Percentiles rank a stretch among this genome's conserved stretches.
phyloP scores from a whole-genome alignment of 2,113 vertebrate genomes.

The Hiodon alosoides region DNA sequence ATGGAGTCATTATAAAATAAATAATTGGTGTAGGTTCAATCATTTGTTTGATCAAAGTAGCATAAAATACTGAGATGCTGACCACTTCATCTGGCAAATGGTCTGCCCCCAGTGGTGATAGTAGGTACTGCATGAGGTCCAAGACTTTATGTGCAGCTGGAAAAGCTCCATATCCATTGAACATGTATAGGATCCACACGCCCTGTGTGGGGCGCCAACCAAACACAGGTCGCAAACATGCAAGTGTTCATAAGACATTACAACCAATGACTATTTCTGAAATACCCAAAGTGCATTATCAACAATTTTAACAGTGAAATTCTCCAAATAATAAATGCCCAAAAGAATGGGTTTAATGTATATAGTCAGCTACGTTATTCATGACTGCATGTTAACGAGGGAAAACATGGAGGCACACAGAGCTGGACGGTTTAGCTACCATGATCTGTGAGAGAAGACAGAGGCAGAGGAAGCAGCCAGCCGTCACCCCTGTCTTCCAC shows the following conservation, averaged over 20 bases:
- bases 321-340: too few relatives aligned
- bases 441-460: constrained; percentile 80
- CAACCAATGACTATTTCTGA: too few relatives aligned
- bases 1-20: not conserved
- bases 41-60: not conserved
- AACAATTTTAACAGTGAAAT: too few relatives aligned
- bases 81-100: constrained; percentile 29
- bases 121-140: constrained; percentile 57
- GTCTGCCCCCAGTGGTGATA: constrained; percentile 53
- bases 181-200: constrained; percentile 68
- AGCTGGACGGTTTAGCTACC: constrained; percentile 61
- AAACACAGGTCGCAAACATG: constrained; percentile 20
- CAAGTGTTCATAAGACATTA: too few relatives aligned
- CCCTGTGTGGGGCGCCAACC: constrained; percentile 49
- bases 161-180: constrained; percentile 60
- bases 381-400: not conserved
- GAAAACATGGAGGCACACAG: not conserved
- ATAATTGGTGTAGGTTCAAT: not conserved
- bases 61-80: not conserved
- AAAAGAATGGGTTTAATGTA: too few relatives aligned
- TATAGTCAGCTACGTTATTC: too few relatives aligned
- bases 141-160: constrained; percentile 64
- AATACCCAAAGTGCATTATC: too few relatives aligned
- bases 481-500: constrained; percentile 67
- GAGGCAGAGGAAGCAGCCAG: constrained; percentile 68